Conservation (phyloP, 2,797 vertebrate species). For the Tolypeutes matacus region DNA sequence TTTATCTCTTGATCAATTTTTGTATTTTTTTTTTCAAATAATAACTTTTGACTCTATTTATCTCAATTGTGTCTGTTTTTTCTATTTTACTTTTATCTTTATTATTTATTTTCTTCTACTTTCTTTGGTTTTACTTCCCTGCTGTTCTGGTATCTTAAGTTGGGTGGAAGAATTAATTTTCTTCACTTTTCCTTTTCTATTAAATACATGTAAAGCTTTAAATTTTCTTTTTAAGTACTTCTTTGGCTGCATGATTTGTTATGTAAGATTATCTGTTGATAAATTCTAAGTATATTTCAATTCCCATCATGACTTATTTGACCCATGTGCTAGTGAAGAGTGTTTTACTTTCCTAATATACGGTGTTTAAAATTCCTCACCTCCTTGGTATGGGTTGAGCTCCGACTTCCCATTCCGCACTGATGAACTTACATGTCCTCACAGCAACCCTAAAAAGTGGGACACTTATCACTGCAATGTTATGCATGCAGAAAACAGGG, state of each 20-base stretch:
- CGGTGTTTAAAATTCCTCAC: neutral
- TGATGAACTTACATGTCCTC: neutral
- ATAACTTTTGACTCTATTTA: neutral
- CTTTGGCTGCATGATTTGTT: slow-evolving; percentile 22
- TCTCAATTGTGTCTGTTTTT: neutral
- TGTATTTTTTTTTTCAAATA: neutral
- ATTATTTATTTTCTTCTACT: slow-evolving; percentile 29
- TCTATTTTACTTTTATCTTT: slow-evolving; percentile 38
- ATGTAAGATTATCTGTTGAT: slow-evolving; percentile 13
- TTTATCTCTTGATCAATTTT: neutral
- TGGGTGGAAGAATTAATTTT: slow-evolving; percentile 38
- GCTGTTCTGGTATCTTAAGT: neutral
- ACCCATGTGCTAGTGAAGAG: neutral
- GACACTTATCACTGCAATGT: neutral
- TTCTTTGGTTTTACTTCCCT: slow-evolving; percentile 12
- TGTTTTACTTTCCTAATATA: slow-evolving; percentile 21
- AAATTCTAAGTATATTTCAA: slow-evolving; percentile 50
- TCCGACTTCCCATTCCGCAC: neutral
- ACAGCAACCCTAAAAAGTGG: neutral
- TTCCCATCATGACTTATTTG: slow-evolving; percentile 13
- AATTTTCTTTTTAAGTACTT: neutral
- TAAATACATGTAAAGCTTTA: slow-evolving; percentile 46
- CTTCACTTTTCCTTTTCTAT: slow-evolving; percentile 47
- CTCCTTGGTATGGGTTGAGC: neutral
- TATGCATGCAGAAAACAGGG: neutral